Base-by-base conservation (phyloP, 2,888 invertebrate genomes). In the Chalcosyrphus nemorum region DNA sequence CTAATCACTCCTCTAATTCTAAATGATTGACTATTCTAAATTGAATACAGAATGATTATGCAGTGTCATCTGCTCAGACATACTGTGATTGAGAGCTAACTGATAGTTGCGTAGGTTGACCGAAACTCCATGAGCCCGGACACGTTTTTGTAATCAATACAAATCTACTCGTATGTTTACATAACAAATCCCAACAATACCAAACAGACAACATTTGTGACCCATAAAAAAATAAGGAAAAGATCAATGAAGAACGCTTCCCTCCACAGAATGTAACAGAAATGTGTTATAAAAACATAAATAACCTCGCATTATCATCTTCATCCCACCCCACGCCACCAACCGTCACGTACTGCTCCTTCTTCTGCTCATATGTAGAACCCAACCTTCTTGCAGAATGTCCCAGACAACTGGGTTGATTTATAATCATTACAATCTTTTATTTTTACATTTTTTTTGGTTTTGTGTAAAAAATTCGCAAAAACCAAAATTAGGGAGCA, bases 401-500 rank as follows among this genome's bases (percentile, higher is more conserved):
- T 15, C 17, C 35, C 38, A 63, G 29, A 77, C 70, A 57, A 43
- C 56, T 41, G 38, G 43, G 29, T 35, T 81, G 75, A 81, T 81
- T 70, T 81, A 75, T 81, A 63, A 50, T 63, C 63, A 75, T 63
- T 52, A 61, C 72, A 76, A 72, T 61, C 47, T 47, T 81, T 65
- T 43, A 59, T 70, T 47, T 70, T 54, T 74, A 59, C 74, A n/a
- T n/a, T n/a, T n/a, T 38, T 61, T 41, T 74, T 29, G 32, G n/a
- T n/a, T n/a, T n/a, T 24, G n/a, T 43, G 66, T 38, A 61, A 56
- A 57, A 65, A 77, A 66, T 54, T 66, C 59, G 61, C 81, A 72
- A n/a, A n/a, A n/a, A 82, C 15, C 71, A 57, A 77, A 77, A 82
- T 76, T 56, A 45, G 71, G 76, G 76, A 81, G 76, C 63, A 81